Percentiles rank a stretch among this genome's conserved stretches.
Conservation (phyloP, 2,888 invertebrate species). For the Serripes groenlandicus region DNA sequence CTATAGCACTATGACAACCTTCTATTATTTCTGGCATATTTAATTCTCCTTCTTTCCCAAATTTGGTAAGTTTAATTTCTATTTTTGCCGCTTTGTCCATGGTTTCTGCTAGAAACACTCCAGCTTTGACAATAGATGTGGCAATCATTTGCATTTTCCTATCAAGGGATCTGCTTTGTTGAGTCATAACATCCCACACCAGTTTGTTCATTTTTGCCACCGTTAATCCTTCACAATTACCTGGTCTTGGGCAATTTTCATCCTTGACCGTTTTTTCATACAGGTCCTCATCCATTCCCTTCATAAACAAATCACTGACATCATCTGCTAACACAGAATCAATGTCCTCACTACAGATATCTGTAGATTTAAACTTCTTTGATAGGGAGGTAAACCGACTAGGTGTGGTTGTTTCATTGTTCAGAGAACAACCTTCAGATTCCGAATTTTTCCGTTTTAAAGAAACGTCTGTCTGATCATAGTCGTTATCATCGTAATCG, state of each 20-base stretch:
- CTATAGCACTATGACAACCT: constrained; percentile 1
- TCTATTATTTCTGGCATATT: constrained; percentile 26
- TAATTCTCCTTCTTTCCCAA: not conserved
- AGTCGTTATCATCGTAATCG: too few species aligned
- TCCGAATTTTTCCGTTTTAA: too few species aligned
- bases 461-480: too few species aligned
- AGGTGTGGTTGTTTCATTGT: too few species aligned
- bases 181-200: constrained; percentile 8
- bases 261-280: constrained; percentile 1
- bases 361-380: constrained; percentile 5
- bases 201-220: not conserved
- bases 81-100: constrained; percentile 4
- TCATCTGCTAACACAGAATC: not conserved
- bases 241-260: constrained; percentile 11
- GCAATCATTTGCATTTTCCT: not conserved
- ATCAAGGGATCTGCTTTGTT: not conserved
- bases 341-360: not conserved
- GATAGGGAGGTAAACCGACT: not conserved
- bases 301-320: constrained; percentile 11
- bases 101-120: constrained; percentile 43
- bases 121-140: constrained; percentile 2
- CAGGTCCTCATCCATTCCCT: not conserved
- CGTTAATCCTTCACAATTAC: not conserved
- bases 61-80: not conserved
- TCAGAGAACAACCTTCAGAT: too few species aligned